Percentiles rank a stretch among this genome's conserved stretches.
phyloP scores from a whole-genome alignment of 2,888 invertebrate species.

The Drosophila setosimentum region DNA sequence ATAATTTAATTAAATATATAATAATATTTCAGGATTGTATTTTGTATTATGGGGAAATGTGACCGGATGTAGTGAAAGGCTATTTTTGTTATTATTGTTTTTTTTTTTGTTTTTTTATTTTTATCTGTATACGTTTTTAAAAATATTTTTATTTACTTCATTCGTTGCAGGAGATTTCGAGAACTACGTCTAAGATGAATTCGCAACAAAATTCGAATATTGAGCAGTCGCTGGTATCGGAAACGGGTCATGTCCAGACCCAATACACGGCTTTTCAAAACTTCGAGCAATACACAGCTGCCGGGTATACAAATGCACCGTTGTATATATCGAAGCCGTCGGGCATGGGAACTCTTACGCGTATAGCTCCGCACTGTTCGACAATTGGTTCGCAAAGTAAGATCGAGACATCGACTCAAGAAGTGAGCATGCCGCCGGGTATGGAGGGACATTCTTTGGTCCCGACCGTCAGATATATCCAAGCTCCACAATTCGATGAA shows the following conservation, averaged over 20 bases:
- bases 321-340: conserved; percentile 79
- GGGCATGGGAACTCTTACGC: conserved; percentile 66
- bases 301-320: conserved; percentile 78
- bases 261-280: conserved; percentile 77
- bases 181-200: conserved; percentile 61
- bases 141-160: conserved; percentile 6
- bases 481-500: conserved; percentile 83
- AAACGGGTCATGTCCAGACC: conserved; percentile 72
- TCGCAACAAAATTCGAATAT: conserved; percentile 68
- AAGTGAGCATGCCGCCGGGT: conserved; percentile 67
- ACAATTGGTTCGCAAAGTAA: conserved; percentile 74
- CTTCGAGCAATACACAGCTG: conserved; percentile 72
- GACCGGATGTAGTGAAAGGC: background rate
- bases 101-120: background rate
- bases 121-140: background rate
- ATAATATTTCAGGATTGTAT: background rate
- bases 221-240: conserved; percentile 67
- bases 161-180: conserved; percentile 26
- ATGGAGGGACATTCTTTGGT: conserved; percentile 79
- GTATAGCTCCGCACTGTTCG: conserved; percentile 69
- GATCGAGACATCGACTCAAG: conserved; percentile 70
- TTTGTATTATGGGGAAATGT: background rate
- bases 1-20: background rate
- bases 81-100: background rate
- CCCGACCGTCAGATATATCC: conserved; percentile 84